Evolutionary conservation across 2,888 invertebrate species (phyloP), one percentile per base, ranked within the genome.

Genomic region (Dicranocentrus wangi): DNA sequence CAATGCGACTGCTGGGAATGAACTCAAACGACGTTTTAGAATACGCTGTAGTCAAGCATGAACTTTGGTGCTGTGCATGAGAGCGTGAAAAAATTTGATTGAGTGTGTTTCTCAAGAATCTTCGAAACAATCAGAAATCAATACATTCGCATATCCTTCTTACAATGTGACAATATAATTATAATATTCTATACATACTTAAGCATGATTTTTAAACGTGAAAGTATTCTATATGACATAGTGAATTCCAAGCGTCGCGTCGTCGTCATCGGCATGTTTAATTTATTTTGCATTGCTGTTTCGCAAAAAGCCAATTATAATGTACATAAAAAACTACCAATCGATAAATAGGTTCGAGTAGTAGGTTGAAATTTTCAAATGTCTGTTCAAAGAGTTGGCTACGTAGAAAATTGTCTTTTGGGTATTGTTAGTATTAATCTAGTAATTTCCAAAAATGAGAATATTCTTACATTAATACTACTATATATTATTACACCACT

Each of bases 81-180:
- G 15, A 25, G 55, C 1, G 25, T 23, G 2, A 19, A 39, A 39
- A 8, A 5, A 47, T 47, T 5, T 47, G 7, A 10, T 47, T 17
- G 47, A 8, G 17, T 47, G 47, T 47, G n/a, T 8, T 15, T 5
- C 17, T 2, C 15, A 47, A 47, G 2, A 47, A 5, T 47, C 27
- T 15, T 61, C 17, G 8, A 28, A 15, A 19, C 21, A 15, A 63
- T 7, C 13, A 63, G 5, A 63, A 63, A 19, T 63, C 63, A 42
- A 63, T 5, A 66, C 58, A 70, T 70, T 70, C 70, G 58, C 70
- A 70, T 70, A 58, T 70, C 70, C 70, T 39, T 42, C 1, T n/a
- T 17, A 58, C 1, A 25, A 17, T 42, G 58, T 42, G 70, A 70
- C 58, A 70, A 70, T 70, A 70, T 58, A 51, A 66, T 17, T 65